Evolutionary conservation across 2,888 invertebrate genomes (phyloP).

Genomic region (Chironomus riparius): DNA sequence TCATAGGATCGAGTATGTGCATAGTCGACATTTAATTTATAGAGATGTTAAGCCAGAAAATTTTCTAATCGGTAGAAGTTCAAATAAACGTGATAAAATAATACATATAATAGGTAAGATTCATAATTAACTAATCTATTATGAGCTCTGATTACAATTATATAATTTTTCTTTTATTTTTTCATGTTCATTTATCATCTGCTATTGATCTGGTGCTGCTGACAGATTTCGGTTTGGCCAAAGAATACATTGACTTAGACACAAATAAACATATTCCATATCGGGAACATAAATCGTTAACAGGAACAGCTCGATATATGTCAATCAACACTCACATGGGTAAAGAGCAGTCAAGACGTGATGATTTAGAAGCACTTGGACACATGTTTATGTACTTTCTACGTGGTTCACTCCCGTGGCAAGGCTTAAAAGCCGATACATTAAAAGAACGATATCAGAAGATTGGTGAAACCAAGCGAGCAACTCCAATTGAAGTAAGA

Average conservation of each 20-base stretch:
- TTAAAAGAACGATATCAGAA: conserved; percentile 99
- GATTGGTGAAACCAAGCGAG: conserved; percentile 99
- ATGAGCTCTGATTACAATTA: too few species aligned
- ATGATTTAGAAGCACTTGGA: conserved; percentile 98
- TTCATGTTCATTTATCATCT: too few species aligned
- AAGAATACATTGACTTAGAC: conserved; percentile 99
- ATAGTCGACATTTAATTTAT: conserved; percentile 97
- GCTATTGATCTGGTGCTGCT: too few species aligned
- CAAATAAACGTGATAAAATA: conserved; percentile 95
- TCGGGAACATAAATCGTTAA: conserved; percentile 99
- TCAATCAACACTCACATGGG: conserved; percentile 99
- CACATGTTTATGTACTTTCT: conserved; percentile 99
- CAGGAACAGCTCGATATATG: conserved; percentile 99
- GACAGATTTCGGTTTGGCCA: conserved; percentile 98
- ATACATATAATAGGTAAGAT: conserved; percentile 91
- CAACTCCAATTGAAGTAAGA: conserved; percentile 89
- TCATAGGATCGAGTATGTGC: conserved; percentile 99
- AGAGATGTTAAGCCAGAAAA: conserved; percentile 96
- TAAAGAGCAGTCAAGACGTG: conserved; percentile 99
- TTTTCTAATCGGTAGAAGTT: conserved; percentile 96
- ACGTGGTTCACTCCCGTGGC: conserved; percentile 98
- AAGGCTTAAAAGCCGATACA: conserved; percentile 99
- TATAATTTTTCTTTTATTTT: too few species aligned
- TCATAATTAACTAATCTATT: background rate
- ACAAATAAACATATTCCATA: conserved; percentile 99